Evolutionary conservation across 2,888 invertebrate species (phyloP).

Genomic region (Drosophila fungiperda): DNA sequence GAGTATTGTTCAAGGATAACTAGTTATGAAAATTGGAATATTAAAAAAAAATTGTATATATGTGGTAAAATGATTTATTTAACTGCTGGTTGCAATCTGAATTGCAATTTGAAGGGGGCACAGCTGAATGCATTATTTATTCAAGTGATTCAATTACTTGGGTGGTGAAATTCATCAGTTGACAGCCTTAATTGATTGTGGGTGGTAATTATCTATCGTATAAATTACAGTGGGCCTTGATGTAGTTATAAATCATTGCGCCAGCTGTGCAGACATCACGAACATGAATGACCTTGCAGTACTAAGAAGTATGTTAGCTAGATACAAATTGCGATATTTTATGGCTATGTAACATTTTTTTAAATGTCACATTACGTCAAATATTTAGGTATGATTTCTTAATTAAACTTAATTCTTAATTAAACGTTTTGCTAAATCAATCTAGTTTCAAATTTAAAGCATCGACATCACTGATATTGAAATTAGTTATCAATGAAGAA

Average conservation of each 20-base stretch:
- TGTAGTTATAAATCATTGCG: not conserved
- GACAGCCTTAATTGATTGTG: constrained; percentile 4
- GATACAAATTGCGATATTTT: not conserved
- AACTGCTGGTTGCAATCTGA: not conserved
- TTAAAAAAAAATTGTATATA: constrained; percentile 10
- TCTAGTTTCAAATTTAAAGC: not conserved
- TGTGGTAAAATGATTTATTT: constrained; percentile 38
- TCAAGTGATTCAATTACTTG: constrained; percentile 25
- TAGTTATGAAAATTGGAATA: constrained; percentile 10
- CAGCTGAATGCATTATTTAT: constrained; percentile 20
- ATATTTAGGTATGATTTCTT: not conserved
- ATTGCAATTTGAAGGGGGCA: not conserved
- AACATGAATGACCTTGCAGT: not conserved
- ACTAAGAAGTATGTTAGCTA: not conserved
- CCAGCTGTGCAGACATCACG: not conserved
- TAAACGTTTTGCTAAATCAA: not conserved
- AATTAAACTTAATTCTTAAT: too few relatives aligned
- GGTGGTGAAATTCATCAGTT: not conserved
- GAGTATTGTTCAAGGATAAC: constrained; percentile 11
- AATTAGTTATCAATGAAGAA: not conserved
- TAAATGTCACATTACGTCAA: not conserved
- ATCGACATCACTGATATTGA: not conserved
- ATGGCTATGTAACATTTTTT: not conserved
- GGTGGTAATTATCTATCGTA: constrained; percentile 2
- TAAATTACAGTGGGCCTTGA: not conserved